A percentile compares a stretch with the other conserved stretches of the same genome.
These are phyloP conservation scores for Andinoacara biseriatus DNA, from an alignment of 2,113 vertebrate genomes.

Conservation along the genomic window DNA sequence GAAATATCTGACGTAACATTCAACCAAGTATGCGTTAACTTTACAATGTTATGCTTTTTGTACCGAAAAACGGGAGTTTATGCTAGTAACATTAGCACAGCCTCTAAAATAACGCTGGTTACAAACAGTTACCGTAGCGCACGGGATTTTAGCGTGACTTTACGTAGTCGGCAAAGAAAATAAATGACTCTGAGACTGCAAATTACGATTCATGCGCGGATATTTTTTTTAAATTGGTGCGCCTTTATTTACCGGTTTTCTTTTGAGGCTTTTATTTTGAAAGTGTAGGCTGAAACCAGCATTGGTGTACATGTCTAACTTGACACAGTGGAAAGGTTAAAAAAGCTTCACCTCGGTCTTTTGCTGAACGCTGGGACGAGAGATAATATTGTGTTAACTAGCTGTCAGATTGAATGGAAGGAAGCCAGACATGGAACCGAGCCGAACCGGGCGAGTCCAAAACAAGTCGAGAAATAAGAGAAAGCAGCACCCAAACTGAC, in stretches of 20 bases:
- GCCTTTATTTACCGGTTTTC: neutral
- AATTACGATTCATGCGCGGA: neutral
- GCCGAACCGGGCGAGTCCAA: slow-evolving; percentile 2
- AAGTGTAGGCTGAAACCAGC: neutral
- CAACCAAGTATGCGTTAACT: neutral
- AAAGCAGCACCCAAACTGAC: slow-evolving; percentile 72
- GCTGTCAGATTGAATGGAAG: slow-evolving; percentile 58
- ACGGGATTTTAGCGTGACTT: neutral
- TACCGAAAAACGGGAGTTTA: neutral
- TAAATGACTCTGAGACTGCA: neutral
- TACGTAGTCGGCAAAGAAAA: neutral
- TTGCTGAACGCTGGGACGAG: no score
- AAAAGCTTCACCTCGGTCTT: neutral
- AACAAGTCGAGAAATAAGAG: slow-evolving; percentile 36
- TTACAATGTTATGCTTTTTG: neutral
- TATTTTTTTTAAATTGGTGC: neutral
- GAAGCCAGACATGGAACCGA: slow-evolving; percentile 2
- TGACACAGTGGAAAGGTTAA: neutral
- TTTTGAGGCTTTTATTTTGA: slow-evolving; percentile 14
- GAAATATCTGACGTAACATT: neutral
- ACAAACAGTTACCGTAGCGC: accelerated
- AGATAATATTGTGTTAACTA: neutral
- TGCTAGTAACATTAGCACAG: neutral
- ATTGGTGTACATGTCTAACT: accelerated
- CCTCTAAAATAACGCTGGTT: neutral